Conservation (phyloP, 2,888 invertebrate genomes). For the Stenchaetothrips biformis region DNA sequence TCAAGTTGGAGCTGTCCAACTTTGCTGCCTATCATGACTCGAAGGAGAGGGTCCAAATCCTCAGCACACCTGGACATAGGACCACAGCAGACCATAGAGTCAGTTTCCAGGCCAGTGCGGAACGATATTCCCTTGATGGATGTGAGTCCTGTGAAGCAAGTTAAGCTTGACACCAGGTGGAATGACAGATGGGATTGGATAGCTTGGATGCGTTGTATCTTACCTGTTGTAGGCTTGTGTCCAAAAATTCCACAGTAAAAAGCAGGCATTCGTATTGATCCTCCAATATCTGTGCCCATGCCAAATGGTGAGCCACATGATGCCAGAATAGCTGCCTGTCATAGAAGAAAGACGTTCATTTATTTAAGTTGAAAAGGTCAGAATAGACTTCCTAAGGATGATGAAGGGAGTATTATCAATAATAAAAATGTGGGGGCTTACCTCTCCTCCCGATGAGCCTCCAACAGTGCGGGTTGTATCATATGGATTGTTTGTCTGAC, state of each 20-base stretch:
- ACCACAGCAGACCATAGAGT: conserved; percentile 77
- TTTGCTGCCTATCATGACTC: conserved; percentile 57
- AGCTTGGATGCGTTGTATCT: conserved; percentile 40
- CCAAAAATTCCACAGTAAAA: conserved; percentile 87
- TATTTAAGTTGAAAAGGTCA: background rate
- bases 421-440: background rate
- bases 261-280: conserved; percentile 87
- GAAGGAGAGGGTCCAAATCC: conserved; percentile 75
- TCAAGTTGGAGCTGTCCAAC: conserved; percentile 55
- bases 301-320: conserved; percentile 78
- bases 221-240: conserved; percentile 64
- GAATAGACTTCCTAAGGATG: background rate
- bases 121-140: conserved; percentile 58
- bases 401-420: conserved; percentile 17
- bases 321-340: conserved; percentile 55
- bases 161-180: conserved; percentile 27
- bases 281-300: conserved; percentile 92
- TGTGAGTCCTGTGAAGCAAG: conserved; percentile 55
- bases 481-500: conserved; percentile 88
- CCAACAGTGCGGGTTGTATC: conserved; percentile 78
- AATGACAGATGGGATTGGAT: conserved; percentile 3
- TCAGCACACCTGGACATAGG: conserved; percentile 72
- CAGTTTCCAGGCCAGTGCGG: conserved; percentile 60
- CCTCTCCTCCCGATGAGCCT: conserved; percentile 89
- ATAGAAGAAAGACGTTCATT: conserved; percentile 26